These are phyloP conservation scores for Bovichtus variegatus DNA, from an alignment of 2,797 vertebrate species.

Conservation along the genomic window DNA sequence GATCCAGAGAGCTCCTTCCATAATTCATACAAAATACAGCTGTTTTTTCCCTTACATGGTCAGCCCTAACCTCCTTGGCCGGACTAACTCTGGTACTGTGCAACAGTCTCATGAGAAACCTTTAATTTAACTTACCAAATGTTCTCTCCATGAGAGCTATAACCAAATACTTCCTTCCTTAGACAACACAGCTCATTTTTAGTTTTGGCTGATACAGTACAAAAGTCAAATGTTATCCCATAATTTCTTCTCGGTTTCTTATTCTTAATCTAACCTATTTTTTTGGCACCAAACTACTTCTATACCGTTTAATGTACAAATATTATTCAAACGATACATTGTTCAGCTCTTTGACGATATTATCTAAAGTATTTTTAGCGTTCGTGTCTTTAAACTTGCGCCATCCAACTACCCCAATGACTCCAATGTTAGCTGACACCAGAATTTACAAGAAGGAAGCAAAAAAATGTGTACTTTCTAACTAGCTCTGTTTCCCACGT, in stretches of 20 bases:
- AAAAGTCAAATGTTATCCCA: conserved; percentile 11
- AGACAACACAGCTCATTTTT: conserved; percentile 41
- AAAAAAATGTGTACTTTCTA: neutral
- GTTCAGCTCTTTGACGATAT: neutral
- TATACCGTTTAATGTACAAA: neutral
- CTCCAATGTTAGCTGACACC: neutral
- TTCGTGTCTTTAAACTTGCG: no score
- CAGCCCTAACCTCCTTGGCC: conserved; percentile 75
- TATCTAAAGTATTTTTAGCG: no score
- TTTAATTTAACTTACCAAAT: conserved; percentile 69
- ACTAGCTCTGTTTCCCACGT: neutral
- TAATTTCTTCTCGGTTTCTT: neutral
- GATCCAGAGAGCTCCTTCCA: conserved; percentile 60
- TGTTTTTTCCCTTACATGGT: conserved; percentile 74
- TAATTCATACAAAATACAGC: conserved; percentile 84
- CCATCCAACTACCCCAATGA: neutral
- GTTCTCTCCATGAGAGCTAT: conserved; percentile 42
- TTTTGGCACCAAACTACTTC: neutral
- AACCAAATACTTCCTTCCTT: conserved; percentile 53
- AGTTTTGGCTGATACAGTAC: conserved; percentile 11
- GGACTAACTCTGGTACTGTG: conserved; percentile 70
- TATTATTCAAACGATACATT: neutral
- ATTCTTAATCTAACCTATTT: neutral
- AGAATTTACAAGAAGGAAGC: neutral
- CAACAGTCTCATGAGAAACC: conserved; percentile 58